Evolutionary conservation across 2,113 vertebrate genomes (phyloP), one percentile per base, ranked within the genome.

Genomic region (Gila orcuttii): DNA sequence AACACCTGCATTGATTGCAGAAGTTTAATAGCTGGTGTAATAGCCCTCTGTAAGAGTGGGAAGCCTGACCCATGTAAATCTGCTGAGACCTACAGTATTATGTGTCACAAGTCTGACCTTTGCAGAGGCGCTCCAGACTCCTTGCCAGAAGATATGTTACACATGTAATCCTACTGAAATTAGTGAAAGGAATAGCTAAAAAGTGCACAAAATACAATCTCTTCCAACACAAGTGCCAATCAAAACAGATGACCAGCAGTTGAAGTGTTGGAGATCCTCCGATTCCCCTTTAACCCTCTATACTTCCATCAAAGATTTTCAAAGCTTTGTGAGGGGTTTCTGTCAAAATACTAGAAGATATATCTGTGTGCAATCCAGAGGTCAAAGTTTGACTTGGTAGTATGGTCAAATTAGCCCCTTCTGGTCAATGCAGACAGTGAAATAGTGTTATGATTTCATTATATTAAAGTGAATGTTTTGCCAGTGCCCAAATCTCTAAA

Each of bases 11-110:
- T 28, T 64, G 25, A 64, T 28, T 28, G 25, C 71, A 25, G 21
- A 47, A 45, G 21, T n/a, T 45, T 25, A 39, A 23, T 39, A 59
- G 31, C 31, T 57, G 19, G 57, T 39, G 55, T 8, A 39, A 39
- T 36, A 79, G 4, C 77, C 52, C 19, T 9, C 21, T 79, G 11
- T 79, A 36, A 59, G 33, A n/a, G 55, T 60, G 21, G 2, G 33
- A 79, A 75, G n/a, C 42, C 13, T 75, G 73, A 76, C 36, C 78
- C 57, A 42, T 39, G 55, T 4, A 79, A 62, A 59, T 79, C 31
- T 79, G 77, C 12, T 23, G 19, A 79, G 77, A 60, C 62, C 77
- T 39, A 9, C 6, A 25, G 57, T 36, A 25, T 79, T 62, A 45
- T 42, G 6, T 25, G 10, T 79, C 55, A 60, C 5, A 7, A 42